Percentiles rank a stretch among this genome's conserved stretches.
These are phyloP conservation scores for Ormyrus pomaceus DNA, from an alignment of 2,888 invertebrate species.

Conservation along the genomic window DNA sequence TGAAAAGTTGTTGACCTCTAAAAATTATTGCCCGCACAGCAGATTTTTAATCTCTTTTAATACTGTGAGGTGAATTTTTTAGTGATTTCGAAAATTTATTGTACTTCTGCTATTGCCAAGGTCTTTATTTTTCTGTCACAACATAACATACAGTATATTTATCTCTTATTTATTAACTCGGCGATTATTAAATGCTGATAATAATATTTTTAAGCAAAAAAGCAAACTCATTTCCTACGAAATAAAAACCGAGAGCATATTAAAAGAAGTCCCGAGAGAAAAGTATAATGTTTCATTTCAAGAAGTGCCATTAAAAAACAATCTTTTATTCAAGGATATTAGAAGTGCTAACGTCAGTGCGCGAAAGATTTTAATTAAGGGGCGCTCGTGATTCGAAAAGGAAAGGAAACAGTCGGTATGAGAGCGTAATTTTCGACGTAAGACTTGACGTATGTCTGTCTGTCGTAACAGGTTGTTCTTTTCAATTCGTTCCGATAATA, in stretches of 20 bases:
- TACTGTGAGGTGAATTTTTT: too few relatives aligned
- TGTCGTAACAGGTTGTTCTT: slow-evolving; percentile 33
- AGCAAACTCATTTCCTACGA: too few relatives aligned
- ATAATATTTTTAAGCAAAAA: too few relatives aligned
- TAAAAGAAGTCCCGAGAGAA: slow-evolving; percentile 3
- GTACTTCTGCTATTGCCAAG: too few relatives aligned
- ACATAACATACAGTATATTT: too few relatives aligned
- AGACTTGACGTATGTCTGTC: slow-evolving; percentile 23
- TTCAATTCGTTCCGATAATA: neutral
- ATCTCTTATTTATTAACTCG: too few relatives aligned
- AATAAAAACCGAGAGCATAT: neutral
- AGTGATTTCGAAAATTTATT: too few relatives aligned
- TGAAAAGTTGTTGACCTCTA: too few relatives aligned
- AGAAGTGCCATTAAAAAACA: slow-evolving; percentile 1
- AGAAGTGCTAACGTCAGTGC: slow-evolving; percentile 17
- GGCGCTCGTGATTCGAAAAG: slow-evolving; percentile 34
- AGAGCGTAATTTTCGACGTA: slow-evolving; percentile 34
- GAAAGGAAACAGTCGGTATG: slow-evolving; percentile 25
- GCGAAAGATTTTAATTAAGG: slow-evolving; percentile 38
- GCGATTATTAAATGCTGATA: too few relatives aligned
- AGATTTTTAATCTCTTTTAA: too few relatives aligned
- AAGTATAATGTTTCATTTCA: neutral
- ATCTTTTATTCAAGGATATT: slow-evolving; percentile 38
- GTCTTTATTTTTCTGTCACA: too few relatives aligned
- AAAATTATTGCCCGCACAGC: too few relatives aligned